Evolutionary conservation across 2,888 invertebrate species (phyloP).

Genomic region (Andricus quercusramuli): DNA sequence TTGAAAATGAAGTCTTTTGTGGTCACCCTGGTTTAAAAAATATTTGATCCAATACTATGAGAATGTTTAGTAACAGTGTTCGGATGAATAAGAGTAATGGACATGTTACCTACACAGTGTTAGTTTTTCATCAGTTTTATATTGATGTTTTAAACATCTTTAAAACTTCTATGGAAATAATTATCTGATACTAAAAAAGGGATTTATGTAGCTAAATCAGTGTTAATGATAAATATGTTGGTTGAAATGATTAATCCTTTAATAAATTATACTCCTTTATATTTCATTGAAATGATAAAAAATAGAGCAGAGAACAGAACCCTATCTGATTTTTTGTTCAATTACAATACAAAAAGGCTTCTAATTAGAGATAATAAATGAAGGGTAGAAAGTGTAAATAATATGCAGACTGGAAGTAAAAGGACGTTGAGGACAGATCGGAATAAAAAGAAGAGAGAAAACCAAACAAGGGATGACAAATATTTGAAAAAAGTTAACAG

Average conservation of each 20-base stretch:
- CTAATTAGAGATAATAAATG: neutral
- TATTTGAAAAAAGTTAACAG: neutral
- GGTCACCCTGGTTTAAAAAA: no score
- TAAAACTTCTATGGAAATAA: no score
- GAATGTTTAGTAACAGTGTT: neutral
- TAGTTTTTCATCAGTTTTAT: no score
- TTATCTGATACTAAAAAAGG: no score
- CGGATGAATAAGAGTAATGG: no score
- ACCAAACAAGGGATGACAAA: neutral
- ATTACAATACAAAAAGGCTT: neutral
- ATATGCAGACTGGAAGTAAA: neutral
- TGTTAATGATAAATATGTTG: neutral
- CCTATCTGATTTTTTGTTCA: neutral
- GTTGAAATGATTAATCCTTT: neutral
- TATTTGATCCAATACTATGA: neutral
- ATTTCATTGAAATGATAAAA: neutral
- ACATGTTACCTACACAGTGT: neutral
- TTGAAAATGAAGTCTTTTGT: no score
- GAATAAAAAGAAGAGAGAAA: neutral
- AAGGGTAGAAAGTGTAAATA: neutral
- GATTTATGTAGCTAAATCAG: no score
- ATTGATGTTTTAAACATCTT: no score
- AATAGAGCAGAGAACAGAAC: neutral
- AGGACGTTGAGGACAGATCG: neutral
- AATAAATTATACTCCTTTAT: neutral